phyloP scores from a whole-genome alignment of 2,888 invertebrate species.

The Synanthedon myopaeformis region DNA sequence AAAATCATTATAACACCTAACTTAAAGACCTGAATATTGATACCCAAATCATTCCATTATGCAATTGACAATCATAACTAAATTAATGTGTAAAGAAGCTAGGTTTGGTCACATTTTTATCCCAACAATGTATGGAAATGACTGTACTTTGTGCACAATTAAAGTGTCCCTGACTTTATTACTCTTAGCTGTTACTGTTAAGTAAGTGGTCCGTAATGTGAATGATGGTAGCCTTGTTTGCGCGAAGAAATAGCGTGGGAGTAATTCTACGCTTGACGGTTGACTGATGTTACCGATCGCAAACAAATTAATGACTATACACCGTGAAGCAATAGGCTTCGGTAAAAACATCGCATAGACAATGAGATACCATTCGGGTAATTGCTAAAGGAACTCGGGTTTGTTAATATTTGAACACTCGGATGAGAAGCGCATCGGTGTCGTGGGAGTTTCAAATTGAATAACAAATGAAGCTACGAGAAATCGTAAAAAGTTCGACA shows the following conservation, averaged over 20 bases:
- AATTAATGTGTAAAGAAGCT: conserved; percentile 9
- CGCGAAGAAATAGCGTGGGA: conserved; percentile 43
- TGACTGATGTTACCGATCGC: conserved; percentile 62
- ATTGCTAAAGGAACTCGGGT: conserved; percentile 20
- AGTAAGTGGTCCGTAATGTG: conserved; percentile 30
- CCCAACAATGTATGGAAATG: too few relatives aligned
- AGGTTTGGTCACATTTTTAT: neutral
- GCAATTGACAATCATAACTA: too few relatives aligned
- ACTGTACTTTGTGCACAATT: neutral
- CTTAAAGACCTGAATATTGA: too few relatives aligned
- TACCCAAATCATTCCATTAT: too few relatives aligned
- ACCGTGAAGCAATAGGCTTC: conserved; percentile 30
- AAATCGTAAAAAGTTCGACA: conserved; percentile 4
- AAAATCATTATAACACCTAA: too few relatives aligned
- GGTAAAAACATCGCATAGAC: conserved; percentile 22
- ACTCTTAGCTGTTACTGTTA: conserved; percentile 28
- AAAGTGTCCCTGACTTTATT: conserved; percentile 20
- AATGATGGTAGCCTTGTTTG: conserved; percentile 23
- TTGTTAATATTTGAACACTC: conserved; percentile 1
- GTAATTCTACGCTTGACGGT: conserved; percentile 41
- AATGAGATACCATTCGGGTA: conserved; percentile 25
- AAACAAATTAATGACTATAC: conserved; percentile 42
- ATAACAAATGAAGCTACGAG: neutral
- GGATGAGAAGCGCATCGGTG: neutral
- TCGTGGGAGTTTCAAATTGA: neutral